Evolutionary conservation across 2,888 invertebrate species (phyloP), one percentile per base, ranked within the genome.

Genomic region (Taphrorychus bicolor): DNA sequence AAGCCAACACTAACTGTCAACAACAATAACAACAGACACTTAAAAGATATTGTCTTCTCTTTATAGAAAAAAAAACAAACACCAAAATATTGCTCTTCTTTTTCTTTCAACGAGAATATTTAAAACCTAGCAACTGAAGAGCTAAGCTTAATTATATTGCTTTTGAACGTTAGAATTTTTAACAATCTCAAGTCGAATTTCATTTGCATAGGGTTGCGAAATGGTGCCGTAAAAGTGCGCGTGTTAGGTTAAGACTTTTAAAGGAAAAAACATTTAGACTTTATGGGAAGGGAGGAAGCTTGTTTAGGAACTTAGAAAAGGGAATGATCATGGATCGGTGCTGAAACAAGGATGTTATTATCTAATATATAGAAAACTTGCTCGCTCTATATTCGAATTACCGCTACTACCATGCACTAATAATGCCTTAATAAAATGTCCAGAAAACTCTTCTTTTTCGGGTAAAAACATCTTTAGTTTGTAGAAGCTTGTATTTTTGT

Each of bases 301-400:
- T 32, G 54, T 58, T 51, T 57, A 32, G 32, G 32, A 54, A 67
- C 56, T 68, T 61, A 62, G 22, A 51, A 56, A 62, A 52, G 21
- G 63, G 68, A 68, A 68, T 68, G 63, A 63, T 68, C 68, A 68
- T 68, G 59, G 63, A 54, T 63, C 41, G 63, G 23, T 49, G 54
- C 69, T 69, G 69, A 64, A 69, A 21, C 24, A 59, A 51, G 16
- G n/a, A 7, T 32, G 32, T 32, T 7, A 5, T 7, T 7, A 32
- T 32, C 7, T 32, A 32, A 32, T 9, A 32, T 5, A 7, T 32
- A 17, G 45, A 45, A 45, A 45, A 45, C 32, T 32, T n/a, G n/a
- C n/a, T n/a, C n/a, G n/a, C n/a, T n/a, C n/a, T n/a, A n/a, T n/a
- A n/a, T n/a, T n/a, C n/a, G n/a, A n/a, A n/a, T n/a, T n/a, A n/a